Evolutionary conservation across 1,140 invertebrate species (phyloP).

Genomic region (Pogonomyrmex californicus): DNA sequence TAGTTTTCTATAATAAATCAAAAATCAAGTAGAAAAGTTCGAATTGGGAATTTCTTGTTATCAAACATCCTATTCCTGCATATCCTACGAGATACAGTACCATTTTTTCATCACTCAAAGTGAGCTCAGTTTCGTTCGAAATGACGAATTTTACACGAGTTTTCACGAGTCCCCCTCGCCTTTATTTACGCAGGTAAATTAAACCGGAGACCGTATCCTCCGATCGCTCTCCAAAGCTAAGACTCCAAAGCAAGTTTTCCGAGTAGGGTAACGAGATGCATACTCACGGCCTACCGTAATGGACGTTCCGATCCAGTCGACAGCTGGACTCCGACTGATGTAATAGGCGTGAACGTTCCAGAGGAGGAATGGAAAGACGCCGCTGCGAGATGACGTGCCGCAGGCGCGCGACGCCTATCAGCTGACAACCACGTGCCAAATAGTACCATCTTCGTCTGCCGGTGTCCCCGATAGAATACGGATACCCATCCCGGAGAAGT

Average conservation of each 20-base stretch:
- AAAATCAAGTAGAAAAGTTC: no score
- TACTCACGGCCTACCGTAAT: conserved; percentile 1
- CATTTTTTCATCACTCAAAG: no score
- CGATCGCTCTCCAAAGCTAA: neutral
- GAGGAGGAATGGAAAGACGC: conserved; percentile 9
- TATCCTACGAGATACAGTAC: no score
- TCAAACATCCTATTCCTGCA: no score
- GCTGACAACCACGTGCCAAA: conserved; percentile 77
- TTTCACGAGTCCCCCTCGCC: neutral
- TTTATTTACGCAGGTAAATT: no score
- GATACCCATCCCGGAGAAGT: neutral
- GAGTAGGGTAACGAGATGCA: neutral
- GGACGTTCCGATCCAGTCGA: neutral
- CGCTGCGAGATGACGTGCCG: conserved; percentile 59
- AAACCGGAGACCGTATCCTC: neutral
- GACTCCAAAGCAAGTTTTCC: neutral
- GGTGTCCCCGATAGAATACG: neutral
- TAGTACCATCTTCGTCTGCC: conserved; percentile 12
- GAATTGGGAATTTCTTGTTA: no score
- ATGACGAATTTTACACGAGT: neutral
- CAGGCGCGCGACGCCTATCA: conserved; percentile 67
- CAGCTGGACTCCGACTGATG: conserved; percentile 59
- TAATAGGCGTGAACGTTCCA: conserved; percentile 28
- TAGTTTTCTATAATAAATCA: no score
- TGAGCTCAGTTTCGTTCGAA: neutral